A percentile compares a stretch with the other conserved stretches of the same genome.
These are phyloP conservation scores for Cephus cinctus DNA, from an alignment of 1,140 invertebrate genomes.

Conservation along the genomic window DNA sequence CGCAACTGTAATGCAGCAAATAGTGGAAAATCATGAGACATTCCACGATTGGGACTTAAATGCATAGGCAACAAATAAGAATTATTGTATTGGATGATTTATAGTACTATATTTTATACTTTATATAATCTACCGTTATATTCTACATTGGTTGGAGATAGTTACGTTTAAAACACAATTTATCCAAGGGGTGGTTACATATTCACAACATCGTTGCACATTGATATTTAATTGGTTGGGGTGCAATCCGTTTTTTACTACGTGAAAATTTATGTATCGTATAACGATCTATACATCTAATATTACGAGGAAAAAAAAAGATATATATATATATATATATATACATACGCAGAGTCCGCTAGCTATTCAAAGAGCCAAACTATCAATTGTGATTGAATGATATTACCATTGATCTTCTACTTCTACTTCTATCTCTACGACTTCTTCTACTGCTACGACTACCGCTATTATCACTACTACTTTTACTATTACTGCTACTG, in stretches of 20 bases:
- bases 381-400: conserved; percentile 40
- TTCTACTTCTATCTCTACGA: conserved; percentile 10
- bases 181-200: conserved; percentile 7
- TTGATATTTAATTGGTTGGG: conserved; percentile 51
- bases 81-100: conserved; percentile 43
- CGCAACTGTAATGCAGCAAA: conserved; percentile 37
- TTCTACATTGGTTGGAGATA: conserved; percentile 46
- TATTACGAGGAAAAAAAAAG: no score
- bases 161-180: conserved; percentile 38
- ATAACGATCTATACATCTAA: conserved; percentile 6
- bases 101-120: conserved; percentile 55
- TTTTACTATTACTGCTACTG: conserved; percentile 1
- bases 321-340: neutral
- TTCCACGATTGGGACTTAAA: conserved; percentile 57
- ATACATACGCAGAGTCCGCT: conserved; percentile 34
- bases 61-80: conserved; percentile 42
- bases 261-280: neutral
- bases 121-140: conserved; percentile 49
- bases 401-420: conserved; percentile 43
- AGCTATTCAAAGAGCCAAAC: conserved; percentile 53
- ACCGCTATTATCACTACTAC: conserved; percentile 13
- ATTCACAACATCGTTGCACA: conserved; percentile 4
- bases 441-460: conserved; percentile 4
- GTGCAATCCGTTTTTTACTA: conserved; percentile 47
- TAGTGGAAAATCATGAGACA: conserved; percentile 53